Evolutionary conservation across 37 sponge, comb jelly and placozoan species (phyloP), one percentile per base, ranked within the genome.

Genomic region (Dysidea cf. avara): DNA sequence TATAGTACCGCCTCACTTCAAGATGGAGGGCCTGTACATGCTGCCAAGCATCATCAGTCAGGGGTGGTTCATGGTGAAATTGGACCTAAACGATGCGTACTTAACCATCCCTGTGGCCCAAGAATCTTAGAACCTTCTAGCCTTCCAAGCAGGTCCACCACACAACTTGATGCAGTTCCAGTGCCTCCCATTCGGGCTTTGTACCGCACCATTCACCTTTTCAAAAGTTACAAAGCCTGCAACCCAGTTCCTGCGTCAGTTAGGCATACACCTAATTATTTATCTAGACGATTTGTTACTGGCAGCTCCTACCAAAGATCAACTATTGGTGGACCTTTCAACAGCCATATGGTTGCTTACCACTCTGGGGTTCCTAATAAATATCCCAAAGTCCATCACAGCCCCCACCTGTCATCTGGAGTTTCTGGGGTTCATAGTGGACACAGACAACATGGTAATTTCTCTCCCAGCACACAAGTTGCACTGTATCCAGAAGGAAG

Each of bases 361-460:
- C n/a, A n/a, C n/a, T n/a, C n/a, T n/a, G n/a, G n/a, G n/a, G n/a
- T n/a, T n/a, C n/a, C n/a, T n/a, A n/a, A n/a, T n/a, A n/a, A n/a
- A n/a, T n/a, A n/a, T n/a, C n/a, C n/a, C n/a, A n/a, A n/a, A n/a
- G 46, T 32, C 31, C 3, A 9, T 60, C 12, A 43, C 61, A 33
- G 46, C 2, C 22, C 70, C 80, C 2, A 37, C 33, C 9, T 34
- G 46, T 35, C 17, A 3, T 2, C 12, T 78, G 51, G 79, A 80
- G 38, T 63, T 72, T 39, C 81, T 80, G n/a, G 81, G 81, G 46
- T 79, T 79, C 9, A 36, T 69, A 26, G 31, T 70, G 38, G 39
- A 79, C 36, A 25, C 71, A 26, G 28, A 39, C 36, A 54, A 17
- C 33, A 79, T 79, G 80, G 40, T 29, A 39, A 48, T 79, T 12